Conservation (phyloP, 2,888 invertebrate species). For the Plebejus argus region DNA sequence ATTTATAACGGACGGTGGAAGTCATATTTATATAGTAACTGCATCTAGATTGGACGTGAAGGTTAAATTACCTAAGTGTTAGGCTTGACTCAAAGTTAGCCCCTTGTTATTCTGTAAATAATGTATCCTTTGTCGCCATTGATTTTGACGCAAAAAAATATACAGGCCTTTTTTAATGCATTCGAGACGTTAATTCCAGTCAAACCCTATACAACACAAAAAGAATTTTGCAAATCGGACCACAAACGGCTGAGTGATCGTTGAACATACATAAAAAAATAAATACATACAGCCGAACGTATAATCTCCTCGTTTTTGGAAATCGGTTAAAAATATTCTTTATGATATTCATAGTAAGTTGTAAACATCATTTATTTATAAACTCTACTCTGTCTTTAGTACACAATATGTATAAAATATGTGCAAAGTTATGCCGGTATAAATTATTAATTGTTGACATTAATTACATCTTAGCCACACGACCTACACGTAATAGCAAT, state of each 20-base stretch:
- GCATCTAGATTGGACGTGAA: neutral
- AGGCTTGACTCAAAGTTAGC: neutral
- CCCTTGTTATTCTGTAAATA: neutral
- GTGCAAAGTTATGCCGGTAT: constrained; percentile 22
- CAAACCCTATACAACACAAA: too few relatives aligned
- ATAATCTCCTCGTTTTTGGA: too few relatives aligned
- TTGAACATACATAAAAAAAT: too few relatives aligned
- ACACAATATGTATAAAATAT: constrained; percentile 3
- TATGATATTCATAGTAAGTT: neutral
- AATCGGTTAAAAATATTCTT: neutral
- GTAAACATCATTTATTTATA: constrained; percentile 6
- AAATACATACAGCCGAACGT: too few relatives aligned
- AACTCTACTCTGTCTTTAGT: neutral
- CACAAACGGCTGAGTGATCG: too few relatives aligned
- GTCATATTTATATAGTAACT: constrained; percentile 1
- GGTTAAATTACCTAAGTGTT: neutral
- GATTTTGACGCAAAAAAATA: neutral
- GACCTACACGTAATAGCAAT: constrained; percentile 16
- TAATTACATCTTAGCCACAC: constrained; percentile 25
- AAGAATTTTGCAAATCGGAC: too few relatives aligned
- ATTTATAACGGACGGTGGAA: constrained; percentile 1
- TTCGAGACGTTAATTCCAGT: too few relatives aligned
- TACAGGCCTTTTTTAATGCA: neutral
- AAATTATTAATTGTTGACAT: constrained; percentile 28
- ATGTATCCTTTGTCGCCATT: neutral